phyloP scores from a whole-genome alignment of 2,797 vertebrate species.

The Phyllotis vaccarum region DNA sequence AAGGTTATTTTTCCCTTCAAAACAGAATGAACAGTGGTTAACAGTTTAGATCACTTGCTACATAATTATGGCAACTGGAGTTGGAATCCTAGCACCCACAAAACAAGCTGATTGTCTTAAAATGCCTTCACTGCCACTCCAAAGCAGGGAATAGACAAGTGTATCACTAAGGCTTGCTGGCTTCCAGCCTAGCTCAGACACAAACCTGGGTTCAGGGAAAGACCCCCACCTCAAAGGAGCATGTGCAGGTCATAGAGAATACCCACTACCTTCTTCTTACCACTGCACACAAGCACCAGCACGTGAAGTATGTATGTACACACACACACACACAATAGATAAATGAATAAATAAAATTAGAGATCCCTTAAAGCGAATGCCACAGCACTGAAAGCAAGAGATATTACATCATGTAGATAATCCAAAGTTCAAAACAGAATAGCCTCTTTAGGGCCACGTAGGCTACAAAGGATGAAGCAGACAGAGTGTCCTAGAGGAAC shows the following conservation, averaged over 20 bases:
- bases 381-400: constrained; percentile 28
- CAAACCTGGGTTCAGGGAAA: not conserved
- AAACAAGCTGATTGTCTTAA: not conserved
- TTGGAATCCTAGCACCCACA: not conserved
- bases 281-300: not conserved
- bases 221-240: not conserved
- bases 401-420: not conserved
- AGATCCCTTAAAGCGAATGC: constrained; percentile 5
- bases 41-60: not conserved
- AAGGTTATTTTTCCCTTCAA: constrained; percentile 38
- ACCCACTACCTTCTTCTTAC: not conserved
- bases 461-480: constrained; percentile 26
- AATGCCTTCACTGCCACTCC: not conserved
- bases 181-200: not conserved
- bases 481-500: not conserved
- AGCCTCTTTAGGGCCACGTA: not conserved
- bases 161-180: not conserved
- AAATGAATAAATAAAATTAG: not conserved
- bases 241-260: not conserved
- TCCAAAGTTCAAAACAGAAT: constrained; percentile 25
- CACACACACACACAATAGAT: not conserved
- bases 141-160: not conserved
- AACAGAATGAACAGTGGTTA: not conserved
- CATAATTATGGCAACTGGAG: not conserved
- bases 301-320: not conserved